Evolutionary conservation across 2,888 invertebrate species (phyloP).

Genomic region (Drosophila trichaetosa): DNA sequence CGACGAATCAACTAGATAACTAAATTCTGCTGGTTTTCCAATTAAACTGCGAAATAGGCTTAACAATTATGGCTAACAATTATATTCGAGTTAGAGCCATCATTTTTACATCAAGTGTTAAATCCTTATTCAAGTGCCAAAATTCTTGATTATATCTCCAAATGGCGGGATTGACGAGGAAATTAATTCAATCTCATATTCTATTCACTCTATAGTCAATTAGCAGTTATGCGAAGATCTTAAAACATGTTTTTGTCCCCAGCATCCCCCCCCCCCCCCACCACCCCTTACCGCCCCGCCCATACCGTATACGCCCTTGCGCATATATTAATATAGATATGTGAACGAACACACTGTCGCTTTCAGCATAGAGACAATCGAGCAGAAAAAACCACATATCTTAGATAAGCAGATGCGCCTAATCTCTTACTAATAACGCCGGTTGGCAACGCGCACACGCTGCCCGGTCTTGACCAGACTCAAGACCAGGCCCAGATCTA

Average conservation of each 20-base stretch:
- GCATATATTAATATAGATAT: background rate
- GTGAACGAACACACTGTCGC: conserved; percentile 17
- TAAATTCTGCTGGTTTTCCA: background rate
- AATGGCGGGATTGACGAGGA: background rate
- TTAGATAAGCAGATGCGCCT: conserved; percentile 14
- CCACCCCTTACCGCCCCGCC: background rate
- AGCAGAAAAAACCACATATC: background rate
- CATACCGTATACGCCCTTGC: background rate
- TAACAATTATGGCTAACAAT: background rate
- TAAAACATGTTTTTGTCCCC: conserved; percentile 14
- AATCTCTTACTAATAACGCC: background rate
- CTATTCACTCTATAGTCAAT: background rate
- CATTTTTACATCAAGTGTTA: background rate
- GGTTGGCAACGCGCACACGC: conserved; percentile 21
- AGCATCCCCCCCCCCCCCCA: background rate
- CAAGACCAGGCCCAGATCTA: conserved; percentile 18
- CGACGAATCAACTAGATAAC: background rate
- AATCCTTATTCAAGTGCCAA: background rate
- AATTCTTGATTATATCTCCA: background rate
- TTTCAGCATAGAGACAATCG: conserved; percentile 5
- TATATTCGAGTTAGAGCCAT: background rate
- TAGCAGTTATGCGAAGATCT: conserved; percentile 10
- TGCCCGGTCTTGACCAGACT: conserved; percentile 31
- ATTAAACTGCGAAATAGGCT: background rate
- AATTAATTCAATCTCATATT: background rate